Evolutionary conservation across 2,888 invertebrate species (phyloP).

Genomic region (Amaurobius ferox): DNA sequence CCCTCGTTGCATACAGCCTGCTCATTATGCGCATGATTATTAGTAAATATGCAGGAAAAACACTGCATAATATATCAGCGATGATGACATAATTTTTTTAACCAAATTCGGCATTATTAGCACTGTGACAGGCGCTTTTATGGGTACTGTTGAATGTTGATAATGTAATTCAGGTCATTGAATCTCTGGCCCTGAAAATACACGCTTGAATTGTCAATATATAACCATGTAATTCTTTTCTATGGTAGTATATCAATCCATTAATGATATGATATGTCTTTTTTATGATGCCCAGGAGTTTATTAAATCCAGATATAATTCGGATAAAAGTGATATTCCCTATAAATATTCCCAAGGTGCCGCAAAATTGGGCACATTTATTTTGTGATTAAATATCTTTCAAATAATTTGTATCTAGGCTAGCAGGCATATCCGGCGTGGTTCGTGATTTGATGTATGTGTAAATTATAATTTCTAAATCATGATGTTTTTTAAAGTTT

Average conservation of each 20-base stretch:
- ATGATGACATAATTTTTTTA: slow-evolving; percentile 3
- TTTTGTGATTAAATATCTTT: no score
- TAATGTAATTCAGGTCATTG: slow-evolving; percentile 2
- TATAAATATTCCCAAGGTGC: no score
- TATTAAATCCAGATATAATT: no score
- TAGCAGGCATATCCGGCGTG: no score
- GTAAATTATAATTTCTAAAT: no score
- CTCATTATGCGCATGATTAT: not conserved
- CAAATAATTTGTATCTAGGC: no score
- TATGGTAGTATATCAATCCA: not conserved
- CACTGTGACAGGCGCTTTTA: not conserved
- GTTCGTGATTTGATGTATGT: no score
- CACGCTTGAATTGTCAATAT: not conserved
- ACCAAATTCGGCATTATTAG: not conserved
- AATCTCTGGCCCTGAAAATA: not conserved
- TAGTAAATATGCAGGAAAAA: slow-evolving; percentile 4
- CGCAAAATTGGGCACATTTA: no score
- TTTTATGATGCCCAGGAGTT: no score
- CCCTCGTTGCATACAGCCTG: not conserved
- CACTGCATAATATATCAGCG: not conserved
- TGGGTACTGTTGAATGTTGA: not conserved
- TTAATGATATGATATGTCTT: no score
- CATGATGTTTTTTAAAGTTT: no score
- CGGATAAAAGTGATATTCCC: no score
- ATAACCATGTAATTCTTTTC: not conserved